Conservation (phyloP, 2,797 vertebrate species). For the Antrozous pallidus region DNA sequence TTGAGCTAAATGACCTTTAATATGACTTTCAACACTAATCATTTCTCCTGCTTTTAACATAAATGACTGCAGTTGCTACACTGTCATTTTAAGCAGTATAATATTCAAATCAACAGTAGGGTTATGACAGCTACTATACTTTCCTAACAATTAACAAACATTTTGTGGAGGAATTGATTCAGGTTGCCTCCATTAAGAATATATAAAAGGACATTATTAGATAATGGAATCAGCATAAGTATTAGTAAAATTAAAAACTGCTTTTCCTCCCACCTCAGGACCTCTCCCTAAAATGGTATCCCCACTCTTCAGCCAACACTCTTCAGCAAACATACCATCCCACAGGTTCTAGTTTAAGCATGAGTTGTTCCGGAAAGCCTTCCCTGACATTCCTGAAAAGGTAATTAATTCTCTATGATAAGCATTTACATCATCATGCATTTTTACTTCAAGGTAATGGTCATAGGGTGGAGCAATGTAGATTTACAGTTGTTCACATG, state of each 20-base stretch:
- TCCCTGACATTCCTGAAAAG: neutral
- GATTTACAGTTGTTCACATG: neutral
- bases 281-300: neutral
- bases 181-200: slow-evolving; percentile 17
- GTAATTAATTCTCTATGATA: neutral
- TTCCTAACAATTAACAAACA: slow-evolving; percentile 21
- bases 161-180: slow-evolving; percentile 49
- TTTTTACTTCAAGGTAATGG: neutral
- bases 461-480: neutral
- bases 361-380: neutral
- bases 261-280: neutral
- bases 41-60: slow-evolving; percentile 1
- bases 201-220: slow-evolving; percentile 55
- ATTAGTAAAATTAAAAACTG: slow-evolving; percentile 59
- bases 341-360: neutral
- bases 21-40: slow-evolving; percentile 4
- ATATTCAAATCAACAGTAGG: slow-evolving; percentile 44
- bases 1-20: slow-evolving; percentile 33
- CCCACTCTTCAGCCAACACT: neutral
- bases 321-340: neutral
- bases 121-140: slow-evolving; percentile 30
- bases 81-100: neutral
- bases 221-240: slow-evolving; percentile 39
- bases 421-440: neutral
- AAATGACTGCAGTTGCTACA: neutral